Conservation (phyloP, 2,888 invertebrate species). For the Glaucopsyche alexis region DNA sequence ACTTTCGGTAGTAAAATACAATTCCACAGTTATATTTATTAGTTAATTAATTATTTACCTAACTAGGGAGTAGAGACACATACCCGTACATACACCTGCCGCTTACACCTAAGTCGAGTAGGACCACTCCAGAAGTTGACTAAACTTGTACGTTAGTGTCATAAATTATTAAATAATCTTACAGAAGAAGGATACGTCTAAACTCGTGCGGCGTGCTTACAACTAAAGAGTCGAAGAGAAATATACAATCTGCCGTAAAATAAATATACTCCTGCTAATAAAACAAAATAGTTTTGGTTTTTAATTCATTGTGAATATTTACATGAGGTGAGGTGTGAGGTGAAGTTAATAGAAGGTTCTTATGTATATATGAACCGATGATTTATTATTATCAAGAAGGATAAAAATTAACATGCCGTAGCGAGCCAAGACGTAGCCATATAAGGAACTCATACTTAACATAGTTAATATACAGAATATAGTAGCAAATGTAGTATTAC, state of each 20-base stretch:
- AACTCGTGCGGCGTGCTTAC: background rate
- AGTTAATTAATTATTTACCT: conserved; percentile 38
- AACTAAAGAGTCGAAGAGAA: background rate
- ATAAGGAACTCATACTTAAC: background rate
- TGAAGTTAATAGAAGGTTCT: background rate
- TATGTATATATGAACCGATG: no score
- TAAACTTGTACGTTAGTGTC: conserved; percentile 63
- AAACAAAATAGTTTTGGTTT: background rate
- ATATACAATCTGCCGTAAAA: background rate
- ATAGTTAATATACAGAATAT: conserved; percentile 27
- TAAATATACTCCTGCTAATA: background rate
- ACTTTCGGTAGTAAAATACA: conserved; percentile 65
- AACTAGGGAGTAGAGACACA: background rate
- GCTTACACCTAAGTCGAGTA: conserved; percentile 17
- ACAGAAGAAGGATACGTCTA: background rate
- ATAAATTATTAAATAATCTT: background rate
- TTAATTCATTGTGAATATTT: background rate
- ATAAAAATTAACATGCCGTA: background rate
- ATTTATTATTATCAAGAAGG: no score
- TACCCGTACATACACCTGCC: conserved; percentile 33
- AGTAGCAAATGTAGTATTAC: conserved; percentile 33
- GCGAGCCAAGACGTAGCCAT: background rate
- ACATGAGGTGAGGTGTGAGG: no score
- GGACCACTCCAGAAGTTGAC: conserved; percentile 71
- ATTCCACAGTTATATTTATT: conserved; percentile 50